Evolutionary conservation across 2,113 vertebrate species (phyloP).

Genomic region (Xenus cinereus): DNA sequence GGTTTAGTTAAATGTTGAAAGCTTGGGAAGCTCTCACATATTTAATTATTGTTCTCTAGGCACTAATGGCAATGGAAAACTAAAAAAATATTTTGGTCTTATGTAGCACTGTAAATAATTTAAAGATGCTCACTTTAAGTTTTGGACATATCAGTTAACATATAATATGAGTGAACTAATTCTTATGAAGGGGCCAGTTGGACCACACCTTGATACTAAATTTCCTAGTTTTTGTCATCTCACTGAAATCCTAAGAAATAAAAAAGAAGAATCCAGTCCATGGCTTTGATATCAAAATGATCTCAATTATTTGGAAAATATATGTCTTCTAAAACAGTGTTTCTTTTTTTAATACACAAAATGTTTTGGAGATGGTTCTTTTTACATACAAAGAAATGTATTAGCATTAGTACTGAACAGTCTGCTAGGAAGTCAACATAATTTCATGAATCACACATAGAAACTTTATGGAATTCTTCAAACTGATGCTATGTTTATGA

Average conservation of each 20-base stretch:
- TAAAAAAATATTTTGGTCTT: background rate
- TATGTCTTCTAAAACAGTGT: background rate
- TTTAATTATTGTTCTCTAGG: background rate
- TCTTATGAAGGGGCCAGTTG: background rate
- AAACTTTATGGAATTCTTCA: background rate
- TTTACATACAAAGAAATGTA: background rate
- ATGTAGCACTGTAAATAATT: background rate
- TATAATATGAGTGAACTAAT: background rate
- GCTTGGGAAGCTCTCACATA: background rate
- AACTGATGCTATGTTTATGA: background rate
- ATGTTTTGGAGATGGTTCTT: rapidly evolving
- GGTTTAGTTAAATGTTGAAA: background rate
- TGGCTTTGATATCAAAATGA: background rate
- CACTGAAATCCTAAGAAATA: background rate
- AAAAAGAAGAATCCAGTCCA: background rate
- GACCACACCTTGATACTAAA: background rate
- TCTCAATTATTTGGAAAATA: background rate
- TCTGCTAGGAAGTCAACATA: background rate
- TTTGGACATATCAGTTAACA: background rate
- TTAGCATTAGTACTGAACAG: background rate
- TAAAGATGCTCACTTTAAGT: background rate
- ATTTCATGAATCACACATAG: background rate
- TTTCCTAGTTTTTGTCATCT: background rate
- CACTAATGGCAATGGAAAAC: background rate
- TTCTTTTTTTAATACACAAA: background rate